Conservation (phyloP, 1,140 invertebrate genomes). For the Lethocerus indicus region DNA sequence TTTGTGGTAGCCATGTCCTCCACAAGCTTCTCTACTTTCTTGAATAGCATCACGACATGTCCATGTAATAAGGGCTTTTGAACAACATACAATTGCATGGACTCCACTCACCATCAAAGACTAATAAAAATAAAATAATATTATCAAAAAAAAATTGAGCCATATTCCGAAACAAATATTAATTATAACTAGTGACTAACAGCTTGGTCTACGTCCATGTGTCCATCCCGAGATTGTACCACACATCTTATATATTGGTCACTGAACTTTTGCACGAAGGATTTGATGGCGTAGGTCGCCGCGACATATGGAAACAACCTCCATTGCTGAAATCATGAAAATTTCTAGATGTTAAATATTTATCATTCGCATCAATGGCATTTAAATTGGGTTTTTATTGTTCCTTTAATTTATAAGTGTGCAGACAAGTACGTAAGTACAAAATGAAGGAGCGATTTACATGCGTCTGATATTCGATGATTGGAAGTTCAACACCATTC, state of each 20-base stretch:
- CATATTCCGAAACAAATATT: neutral
- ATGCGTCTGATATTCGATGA: slow-evolving; percentile 82
- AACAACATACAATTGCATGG: slow-evolving; percentile 74
- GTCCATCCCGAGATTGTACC: slow-evolving; percentile 33
- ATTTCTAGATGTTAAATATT: no score
- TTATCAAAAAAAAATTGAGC: neutral
- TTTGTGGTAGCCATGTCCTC: slow-evolving; percentile 61
- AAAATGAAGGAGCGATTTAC: no score
- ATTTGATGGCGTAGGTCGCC: slow-evolving; percentile 52
- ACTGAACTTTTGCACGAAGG: slow-evolving; percentile 40
- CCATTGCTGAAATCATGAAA: slow-evolving; percentile 54
- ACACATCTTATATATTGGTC: slow-evolving; percentile 35
- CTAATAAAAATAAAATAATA: slow-evolving; percentile 22
- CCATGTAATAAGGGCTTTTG: slow-evolving; percentile 78
- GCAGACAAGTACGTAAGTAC: no score
- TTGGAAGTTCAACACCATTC: slow-evolving; percentile 49
- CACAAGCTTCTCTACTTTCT: slow-evolving; percentile 78
- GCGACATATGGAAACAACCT: slow-evolving; percentile 76
- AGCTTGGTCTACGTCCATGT: slow-evolving; percentile 32
- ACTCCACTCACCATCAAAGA: slow-evolving; percentile 63
- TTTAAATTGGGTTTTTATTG: no score
- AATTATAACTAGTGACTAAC: no score
- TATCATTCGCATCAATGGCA: no score
- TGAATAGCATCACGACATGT: slow-evolving; percentile 63
- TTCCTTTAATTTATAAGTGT: no score